Percentiles rank a stretch among this genome's conserved stretches.
Conservation (phyloP, 1,140 invertebrate species). For the Orchesella cincta region DNA sequence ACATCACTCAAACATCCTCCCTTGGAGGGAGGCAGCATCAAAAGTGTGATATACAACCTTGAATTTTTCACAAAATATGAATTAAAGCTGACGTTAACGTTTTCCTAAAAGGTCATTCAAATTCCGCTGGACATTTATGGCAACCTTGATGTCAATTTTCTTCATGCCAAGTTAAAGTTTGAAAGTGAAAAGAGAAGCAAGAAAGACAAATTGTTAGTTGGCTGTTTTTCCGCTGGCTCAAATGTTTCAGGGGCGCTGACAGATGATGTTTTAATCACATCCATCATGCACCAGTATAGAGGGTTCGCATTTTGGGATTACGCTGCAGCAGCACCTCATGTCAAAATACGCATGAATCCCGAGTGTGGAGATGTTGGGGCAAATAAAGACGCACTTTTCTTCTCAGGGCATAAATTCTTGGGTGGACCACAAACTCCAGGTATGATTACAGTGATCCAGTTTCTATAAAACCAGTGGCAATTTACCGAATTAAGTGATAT, state of each 20-base stretch:
- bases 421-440: slow-evolving; percentile 24
- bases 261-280: slow-evolving; percentile 58
- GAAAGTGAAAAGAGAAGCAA: slow-evolving; percentile 53
- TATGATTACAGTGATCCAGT: no score
- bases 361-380: not conserved
- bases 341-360: slow-evolving; percentile 5
- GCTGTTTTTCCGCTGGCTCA: slow-evolving; percentile 62
- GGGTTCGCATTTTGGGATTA: slow-evolving; percentile 63
- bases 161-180: slow-evolving; percentile 31
- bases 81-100: not conserved
- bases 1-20: slow-evolving; percentile 64
- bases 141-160: slow-evolving; percentile 26
- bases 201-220: slow-evolving; percentile 56
- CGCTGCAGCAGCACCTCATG: slow-evolving; percentile 54
- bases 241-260: slow-evolving; percentile 63
- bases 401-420: slow-evolving; percentile 14
- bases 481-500: no score
- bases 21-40: slow-evolving; percentile 60
- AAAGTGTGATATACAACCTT: slow-evolving; percentile 50
- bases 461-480: no score
- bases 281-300: slow-evolving; percentile 59
- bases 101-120: slow-evolving; percentile 27
- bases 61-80: not conserved
- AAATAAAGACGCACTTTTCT: slow-evolving; percentile 11
- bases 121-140: slow-evolving; percentile 32